phyloP scores from a whole-genome alignment of 2,113 vertebrate species.

The Cryptomyrus ogoouensis region DNA sequence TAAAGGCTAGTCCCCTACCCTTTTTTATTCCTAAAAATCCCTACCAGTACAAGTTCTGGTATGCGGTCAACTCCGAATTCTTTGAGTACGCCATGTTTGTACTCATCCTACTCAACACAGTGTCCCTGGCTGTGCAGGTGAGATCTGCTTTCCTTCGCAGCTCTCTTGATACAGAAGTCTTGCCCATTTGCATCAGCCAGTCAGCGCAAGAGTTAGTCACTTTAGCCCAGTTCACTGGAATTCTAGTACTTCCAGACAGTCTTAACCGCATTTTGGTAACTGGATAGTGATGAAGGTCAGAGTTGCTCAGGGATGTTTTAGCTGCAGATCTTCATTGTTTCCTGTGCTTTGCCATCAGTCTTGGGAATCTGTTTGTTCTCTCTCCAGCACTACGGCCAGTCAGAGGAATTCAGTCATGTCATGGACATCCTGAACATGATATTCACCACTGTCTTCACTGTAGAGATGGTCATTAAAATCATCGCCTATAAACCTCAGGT shows the following conservation, averaged over 20 bases:
- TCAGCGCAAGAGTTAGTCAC: not conserved
- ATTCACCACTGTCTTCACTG: constrained; percentile 96
- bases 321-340: not conserved
- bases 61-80: constrained; percentile 95
- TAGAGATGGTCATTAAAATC: constrained; percentile 97
- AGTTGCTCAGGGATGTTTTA: not conserved
- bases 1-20: constrained; percentile 88
- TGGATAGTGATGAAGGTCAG: not conserved
- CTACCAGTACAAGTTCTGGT: constrained; percentile 99
- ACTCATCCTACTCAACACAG: constrained; percentile 97
- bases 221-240: not conserved
- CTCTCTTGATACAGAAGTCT: not conserved
- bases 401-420: constrained; percentile 83
- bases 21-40: constrained; percentile 98
- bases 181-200: not conserved
- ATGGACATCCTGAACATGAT: constrained; percentile 99
- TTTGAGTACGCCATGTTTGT: constrained; percentile 99
- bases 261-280: not conserved
- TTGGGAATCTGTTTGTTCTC: not conserved
- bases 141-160: constrained; percentile 24
- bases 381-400: constrained; percentile 89
- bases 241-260: not conserved
- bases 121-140: constrained; percentile 98
- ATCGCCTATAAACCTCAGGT: constrained; percentile 98
- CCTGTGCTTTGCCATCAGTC: not conserved